phyloP scores from a whole-genome alignment of 2,113 vertebrate species.

The Albula glossodonta region DNA sequence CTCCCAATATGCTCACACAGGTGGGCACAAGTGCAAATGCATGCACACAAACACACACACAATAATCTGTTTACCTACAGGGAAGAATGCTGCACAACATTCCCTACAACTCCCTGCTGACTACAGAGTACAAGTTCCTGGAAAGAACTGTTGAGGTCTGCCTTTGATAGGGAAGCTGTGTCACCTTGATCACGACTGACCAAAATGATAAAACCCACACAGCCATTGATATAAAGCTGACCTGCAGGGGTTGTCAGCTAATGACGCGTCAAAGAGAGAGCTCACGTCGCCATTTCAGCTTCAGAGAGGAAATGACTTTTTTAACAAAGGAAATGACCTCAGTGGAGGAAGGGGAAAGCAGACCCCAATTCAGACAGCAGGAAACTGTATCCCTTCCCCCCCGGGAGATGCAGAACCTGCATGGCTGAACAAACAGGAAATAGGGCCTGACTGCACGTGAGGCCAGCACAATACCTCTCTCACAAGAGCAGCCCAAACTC shows the following conservation, averaged over 20 bases:
- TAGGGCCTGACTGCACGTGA: not conserved
- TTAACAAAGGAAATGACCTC: conserved; percentile 13
- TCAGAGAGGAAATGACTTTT: not conserved
- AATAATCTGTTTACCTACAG: not conserved
- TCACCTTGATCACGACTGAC: not conserved
- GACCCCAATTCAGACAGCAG: not conserved
- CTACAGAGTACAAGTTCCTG: not conserved
- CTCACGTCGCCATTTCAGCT: not conserved
- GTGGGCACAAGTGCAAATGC: not conserved
- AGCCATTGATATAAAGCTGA: not conserved
- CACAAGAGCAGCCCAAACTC: not conserved
- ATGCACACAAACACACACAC: not conserved
- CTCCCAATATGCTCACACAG: no score
- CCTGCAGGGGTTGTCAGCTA: not conserved
- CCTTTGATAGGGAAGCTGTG: not conserved
- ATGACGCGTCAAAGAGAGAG: not conserved
- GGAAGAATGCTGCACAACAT: not conserved
- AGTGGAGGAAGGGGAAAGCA: not conserved
- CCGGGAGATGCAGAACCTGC: not conserved
- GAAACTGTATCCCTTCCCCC: not conserved
- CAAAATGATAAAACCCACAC: not conserved
- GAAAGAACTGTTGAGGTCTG: not conserved
- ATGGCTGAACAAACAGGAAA: conserved; percentile 4
- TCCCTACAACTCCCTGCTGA: not conserved
- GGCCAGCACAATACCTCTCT: not conserved